Evolutionary conservation across 2,113 vertebrate genomes (phyloP), one percentile per base, ranked within the genome.

Genomic region (Lepus europaeus): DNA sequence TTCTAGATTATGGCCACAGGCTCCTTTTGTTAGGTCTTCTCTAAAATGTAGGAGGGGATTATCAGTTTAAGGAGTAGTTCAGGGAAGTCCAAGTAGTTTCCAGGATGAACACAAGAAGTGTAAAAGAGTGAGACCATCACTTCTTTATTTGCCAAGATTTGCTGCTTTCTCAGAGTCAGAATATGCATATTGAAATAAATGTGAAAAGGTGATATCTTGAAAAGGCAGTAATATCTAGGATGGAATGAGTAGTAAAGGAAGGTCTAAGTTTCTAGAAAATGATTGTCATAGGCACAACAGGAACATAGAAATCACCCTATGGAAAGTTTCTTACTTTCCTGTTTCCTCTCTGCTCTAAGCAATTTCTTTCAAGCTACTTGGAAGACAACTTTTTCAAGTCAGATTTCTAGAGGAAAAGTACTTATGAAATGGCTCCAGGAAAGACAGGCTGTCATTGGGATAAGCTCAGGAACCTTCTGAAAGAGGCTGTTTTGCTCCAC

Each of bases 361-460:
- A 93, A 92, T 72, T 96, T 45, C 59, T 90, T 96, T 96, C 29
- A 83, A 92, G 20, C 51, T 91, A 33, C 69, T 91, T 51, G 83
- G 87, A 73, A 95, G 56, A 69, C 33, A 89, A 49, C 51, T 95
- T 94, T 95, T 45, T 90, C 80, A 87, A 81, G 14, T 92, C n/a
- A 88, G 89, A 87, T 78, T 93, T 36, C 25, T 72, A 72, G 23
- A 88, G 61, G 6, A 82, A 95, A 87, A 61, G 17, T 36, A 94
- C n/a, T 93, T 56, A 81, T 78, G 82, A 90, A 95, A 94, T n/a
- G 19, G 76, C 56, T 85, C 82, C 39, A 89, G 25, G 33, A 92
- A 84, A 93, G 59, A 63, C 14, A 95, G n/a, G 31, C 25, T 83
- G 39, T 45, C 53, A 77, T 0, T 88, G 89, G 49, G 45, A 14